phyloP scores from a whole-genome alignment of 2,113 vertebrate species.

The Paracanthobrama guichenoti region DNA sequence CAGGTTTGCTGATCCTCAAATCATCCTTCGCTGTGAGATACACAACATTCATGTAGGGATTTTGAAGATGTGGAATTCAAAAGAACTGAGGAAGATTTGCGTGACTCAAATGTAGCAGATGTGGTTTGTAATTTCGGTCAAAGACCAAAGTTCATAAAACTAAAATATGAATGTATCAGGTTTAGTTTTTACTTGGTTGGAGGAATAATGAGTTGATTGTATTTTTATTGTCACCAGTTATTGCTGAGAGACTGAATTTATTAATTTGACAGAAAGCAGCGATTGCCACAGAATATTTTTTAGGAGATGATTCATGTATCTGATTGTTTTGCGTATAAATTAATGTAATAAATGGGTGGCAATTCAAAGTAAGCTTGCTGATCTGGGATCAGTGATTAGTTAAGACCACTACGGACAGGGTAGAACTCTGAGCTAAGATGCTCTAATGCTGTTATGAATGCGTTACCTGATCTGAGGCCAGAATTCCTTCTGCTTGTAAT shows the following conservation, averaged over 20 bases:
- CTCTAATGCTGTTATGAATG: neutral
- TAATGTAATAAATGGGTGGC: neutral
- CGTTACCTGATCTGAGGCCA: neutral
- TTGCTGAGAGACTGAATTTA: neutral
- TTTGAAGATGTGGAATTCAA: neutral
- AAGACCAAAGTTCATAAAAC: neutral
- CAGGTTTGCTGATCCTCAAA: neutral
- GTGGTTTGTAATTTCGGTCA: neutral
- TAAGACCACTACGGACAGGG: neutral
- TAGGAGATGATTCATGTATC: neutral
- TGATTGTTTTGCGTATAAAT: neutral
- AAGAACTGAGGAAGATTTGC: neutral
- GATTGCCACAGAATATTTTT: neutral
- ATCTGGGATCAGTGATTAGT: constrained; percentile 1
- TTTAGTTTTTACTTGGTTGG: neutral
- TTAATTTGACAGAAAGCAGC: neutral
- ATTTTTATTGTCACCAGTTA: neutral
- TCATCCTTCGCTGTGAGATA: neutral
- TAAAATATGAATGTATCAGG: neutral
- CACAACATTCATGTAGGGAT: no score
- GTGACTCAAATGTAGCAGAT: neutral
- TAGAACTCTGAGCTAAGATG: neutral
- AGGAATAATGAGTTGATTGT: neutral
- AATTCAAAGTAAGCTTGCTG: neutral
- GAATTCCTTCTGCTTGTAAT: neutral